These are phyloP conservation scores for Sarcophaga bullata DNA, from an alignment of 1,140 invertebrate genomes.

Conservation along the genomic window DNA sequence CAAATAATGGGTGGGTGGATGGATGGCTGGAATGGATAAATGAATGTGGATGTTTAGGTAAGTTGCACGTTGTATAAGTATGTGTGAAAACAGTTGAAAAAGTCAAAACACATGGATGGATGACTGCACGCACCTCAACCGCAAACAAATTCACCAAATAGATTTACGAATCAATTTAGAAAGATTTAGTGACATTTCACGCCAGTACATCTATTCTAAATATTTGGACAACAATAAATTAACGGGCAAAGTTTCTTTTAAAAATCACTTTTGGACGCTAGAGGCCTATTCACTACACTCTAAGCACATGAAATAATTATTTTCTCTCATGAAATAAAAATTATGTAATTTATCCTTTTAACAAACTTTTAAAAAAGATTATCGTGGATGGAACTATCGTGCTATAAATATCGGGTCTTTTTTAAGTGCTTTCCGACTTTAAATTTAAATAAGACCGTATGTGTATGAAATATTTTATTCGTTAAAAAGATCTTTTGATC, in stretches of 20 bases:
- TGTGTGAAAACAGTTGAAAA: conserved; percentile 34
- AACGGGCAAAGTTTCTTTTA: conserved; percentile 37
- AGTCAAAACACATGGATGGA: conserved; percentile 37
- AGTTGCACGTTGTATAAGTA: not conserved
- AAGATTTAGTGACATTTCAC: conserved; percentile 63
- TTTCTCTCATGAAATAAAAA: not conserved
- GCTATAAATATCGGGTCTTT: too few species aligned
- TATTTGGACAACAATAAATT: conserved; percentile 64
- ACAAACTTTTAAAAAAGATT: not conserved
- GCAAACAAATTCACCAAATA: conserved; percentile 46
- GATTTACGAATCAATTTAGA: conserved; percentile 63
- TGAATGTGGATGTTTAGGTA: not conserved
- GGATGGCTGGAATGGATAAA: not conserved
- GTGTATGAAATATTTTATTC: too few species aligned
- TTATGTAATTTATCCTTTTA: not conserved
- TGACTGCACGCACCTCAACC: conserved; percentile 47
- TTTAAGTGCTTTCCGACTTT: not conserved
- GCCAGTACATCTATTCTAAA: conserved; percentile 38
- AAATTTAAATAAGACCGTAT: not conserved
- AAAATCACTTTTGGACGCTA: too few species aligned
- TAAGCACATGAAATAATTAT: not conserved
- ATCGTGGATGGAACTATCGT: not conserved
- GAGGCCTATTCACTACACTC: not conserved
- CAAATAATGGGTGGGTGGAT: not conserved
- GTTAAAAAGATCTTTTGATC: too few species aligned